Base-by-base conservation (phyloP, 2,888 invertebrate species). In the Suillia variegata region DNA sequence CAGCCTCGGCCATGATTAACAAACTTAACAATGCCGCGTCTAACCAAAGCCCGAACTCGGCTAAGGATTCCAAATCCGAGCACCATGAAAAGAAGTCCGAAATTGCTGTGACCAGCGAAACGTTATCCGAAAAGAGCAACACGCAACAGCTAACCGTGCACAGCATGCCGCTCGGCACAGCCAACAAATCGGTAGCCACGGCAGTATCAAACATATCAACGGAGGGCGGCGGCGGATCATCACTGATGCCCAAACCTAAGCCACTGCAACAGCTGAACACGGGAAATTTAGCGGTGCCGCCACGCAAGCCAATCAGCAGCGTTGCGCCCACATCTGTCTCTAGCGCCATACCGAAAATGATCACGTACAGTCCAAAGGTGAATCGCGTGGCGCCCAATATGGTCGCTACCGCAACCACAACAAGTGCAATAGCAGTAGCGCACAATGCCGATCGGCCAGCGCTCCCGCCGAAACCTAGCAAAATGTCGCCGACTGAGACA, bases 261-360 rank as follows among this genome's bases (percentile, higher is more conserved):
- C 59, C 62, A 34, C 62, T 58, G 24, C 62, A 65, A 18, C 59
- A 59, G 85, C 82, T 55, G 85, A 77, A 64, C 13, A 80, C 68
- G 21, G 59, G 68, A 17, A 75, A 78, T 61, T 62, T 80, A 75
- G 78, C 80, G 26, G 79, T 80, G 73, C 82, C 83, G 69, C 81
- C 84, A 70, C 88, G 93, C 85, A 93, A 93, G 81, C 93, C 93
- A 63, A 89, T 93, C 66, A 93, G 92, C 80, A 93, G 92, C 82
- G 93, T 93, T 64, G 92, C 93, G 67, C 92, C 93, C 64, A 90
- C 89, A 65, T 88, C 89, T 55, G 86, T 90, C 74, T 71, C 73
- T 59, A 87, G 74, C 60, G 67, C 73, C 22, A 70, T 80, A 68
- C 78, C 82, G 58, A 82, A 82, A 71, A 81, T 80, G 70, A 77